phyloP scores from a whole-genome alignment of 2,113 vertebrate species.

The Raphicerus campestris region DNA sequence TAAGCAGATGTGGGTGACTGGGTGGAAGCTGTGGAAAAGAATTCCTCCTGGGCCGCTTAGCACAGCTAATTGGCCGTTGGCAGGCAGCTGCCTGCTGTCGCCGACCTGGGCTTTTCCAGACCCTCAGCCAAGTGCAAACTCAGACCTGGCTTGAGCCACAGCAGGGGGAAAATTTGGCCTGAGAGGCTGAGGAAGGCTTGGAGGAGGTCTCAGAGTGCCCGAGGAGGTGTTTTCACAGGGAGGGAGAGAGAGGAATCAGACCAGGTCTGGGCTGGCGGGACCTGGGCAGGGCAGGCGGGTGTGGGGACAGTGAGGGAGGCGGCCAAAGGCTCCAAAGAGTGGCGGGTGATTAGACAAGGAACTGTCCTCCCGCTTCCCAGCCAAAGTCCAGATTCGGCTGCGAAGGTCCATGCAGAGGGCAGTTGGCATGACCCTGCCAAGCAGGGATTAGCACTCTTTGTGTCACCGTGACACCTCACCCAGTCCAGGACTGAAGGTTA shows the following conservation, averaged over 20 bases:
- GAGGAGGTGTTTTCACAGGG: neutral
- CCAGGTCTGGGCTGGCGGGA: neutral
- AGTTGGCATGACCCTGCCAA: neutral
- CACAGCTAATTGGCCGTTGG: neutral
- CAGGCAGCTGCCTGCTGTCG: neutral
- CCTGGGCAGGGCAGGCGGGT: neutral
- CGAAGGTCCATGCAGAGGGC: neutral
- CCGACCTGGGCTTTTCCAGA: constrained; percentile 37
- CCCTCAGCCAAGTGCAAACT: constrained; percentile 31
- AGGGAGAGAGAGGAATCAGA: no score
- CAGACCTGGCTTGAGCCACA: neutral
- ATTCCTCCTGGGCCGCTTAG: neutral
- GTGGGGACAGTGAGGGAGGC: accelerated
- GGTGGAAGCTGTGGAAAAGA: neutral
- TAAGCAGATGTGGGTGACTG: constrained; percentile 28
- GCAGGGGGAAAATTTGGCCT: neutral
- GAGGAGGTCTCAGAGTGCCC: neutral
- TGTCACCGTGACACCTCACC: constrained; percentile 26
- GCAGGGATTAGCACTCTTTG: constrained; percentile 4
- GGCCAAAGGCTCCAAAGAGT: neutral
- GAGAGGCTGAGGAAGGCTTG: neutral
- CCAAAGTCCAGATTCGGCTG: neutral
- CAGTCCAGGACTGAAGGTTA: constrained; percentile 61
- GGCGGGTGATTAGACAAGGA: neutral
- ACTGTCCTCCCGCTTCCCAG: neutral